These are phyloP conservation scores for Amazona vittata DNA, from an alignment of 2,113 vertebrate species.

Conservation along the genomic window DNA sequence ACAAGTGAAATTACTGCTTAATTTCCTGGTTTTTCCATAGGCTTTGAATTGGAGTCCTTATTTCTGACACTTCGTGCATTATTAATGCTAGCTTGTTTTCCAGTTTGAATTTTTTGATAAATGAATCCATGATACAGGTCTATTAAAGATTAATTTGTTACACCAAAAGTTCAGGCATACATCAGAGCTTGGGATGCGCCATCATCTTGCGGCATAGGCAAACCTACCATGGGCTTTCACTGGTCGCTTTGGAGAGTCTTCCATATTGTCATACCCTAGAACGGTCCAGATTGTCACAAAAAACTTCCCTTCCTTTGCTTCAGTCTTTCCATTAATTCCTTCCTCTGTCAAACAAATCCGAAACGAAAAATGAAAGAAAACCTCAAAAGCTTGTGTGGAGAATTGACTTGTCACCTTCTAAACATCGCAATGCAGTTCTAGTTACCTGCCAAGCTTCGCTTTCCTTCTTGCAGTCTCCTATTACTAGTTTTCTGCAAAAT, in stretches of 20 bases:
- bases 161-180: neutral
- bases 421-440: neutral
- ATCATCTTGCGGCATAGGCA: neutral
- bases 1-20: neutral
- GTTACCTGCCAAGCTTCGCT: neutral
- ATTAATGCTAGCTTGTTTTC: neutral
- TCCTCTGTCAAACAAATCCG: neutral
- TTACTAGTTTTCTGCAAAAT: neutral
- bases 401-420: neutral
- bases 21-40: neutral
- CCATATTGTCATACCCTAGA: neutral
- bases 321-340: neutral
- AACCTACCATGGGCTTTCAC: rapidly evolving
- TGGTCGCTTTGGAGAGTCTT: neutral
- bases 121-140: neutral
- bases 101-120: neutral
- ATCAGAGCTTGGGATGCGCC: neutral
- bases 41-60: neutral
- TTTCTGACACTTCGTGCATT: neutral
- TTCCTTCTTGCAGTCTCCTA: neutral
- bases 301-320: neutral
- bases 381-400: neutral
- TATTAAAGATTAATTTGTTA: neutral
- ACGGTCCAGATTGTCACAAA: neutral
- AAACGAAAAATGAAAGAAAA: neutral